A percentile compares a stretch with the other conserved stretches of the same genome.
Evolutionary conservation across 2,113 vertebrate species (phyloP).

Genomic region (Sturnus vulgaris): DNA sequence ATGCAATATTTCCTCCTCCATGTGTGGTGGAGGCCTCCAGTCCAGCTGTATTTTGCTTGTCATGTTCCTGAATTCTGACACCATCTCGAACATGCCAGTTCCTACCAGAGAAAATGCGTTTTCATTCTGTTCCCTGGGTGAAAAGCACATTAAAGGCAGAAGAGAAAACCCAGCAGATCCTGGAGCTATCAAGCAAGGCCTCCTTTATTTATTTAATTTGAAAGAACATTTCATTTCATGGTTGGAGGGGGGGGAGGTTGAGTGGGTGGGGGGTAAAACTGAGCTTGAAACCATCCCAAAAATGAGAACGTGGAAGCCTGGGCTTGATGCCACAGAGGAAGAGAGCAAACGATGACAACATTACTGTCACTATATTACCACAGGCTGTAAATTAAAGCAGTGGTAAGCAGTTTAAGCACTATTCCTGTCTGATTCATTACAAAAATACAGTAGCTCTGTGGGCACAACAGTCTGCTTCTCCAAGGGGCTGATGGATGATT

Average conservation of each 20-base stretch:
- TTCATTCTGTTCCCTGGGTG: conserved; percentile 47
- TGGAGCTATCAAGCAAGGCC: conserved; percentile 4
- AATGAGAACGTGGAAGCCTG: conserved; percentile 39
- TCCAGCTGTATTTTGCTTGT: conserved; percentile 74
- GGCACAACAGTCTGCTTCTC: conserved; percentile 7
- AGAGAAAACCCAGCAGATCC: conserved; percentile 2
- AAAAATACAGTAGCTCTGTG: conserved; percentile 49
- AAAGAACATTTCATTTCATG: conserved; percentile 6
- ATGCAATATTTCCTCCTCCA: conserved; percentile 70
- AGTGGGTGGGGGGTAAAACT: conserved; percentile 11
- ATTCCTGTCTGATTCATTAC: conserved; percentile 60
- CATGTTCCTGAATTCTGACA: conserved; percentile 72
- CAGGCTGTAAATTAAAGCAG: conserved; percentile 57
- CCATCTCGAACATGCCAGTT: conserved; percentile 58
- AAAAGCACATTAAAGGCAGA: conserved; percentile 28
- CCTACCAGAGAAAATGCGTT: conserved; percentile 62
- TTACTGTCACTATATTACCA: conserved; percentile 59
- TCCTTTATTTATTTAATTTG: background rate
- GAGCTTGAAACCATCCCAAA: conserved; percentile 21
- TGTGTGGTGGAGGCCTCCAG: conserved; percentile 69
- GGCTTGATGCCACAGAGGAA: conserved; percentile 57
- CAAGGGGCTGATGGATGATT: background rate
- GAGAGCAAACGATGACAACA: conserved; percentile 65
- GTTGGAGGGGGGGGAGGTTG: background rate
- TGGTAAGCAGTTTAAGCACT: conserved; percentile 21